Percentiles rank a stretch among this genome's conserved stretches.
phyloP scores from a whole-genome alignment of 2,888 invertebrate genomes.

The Anoncus sp. region DNA sequence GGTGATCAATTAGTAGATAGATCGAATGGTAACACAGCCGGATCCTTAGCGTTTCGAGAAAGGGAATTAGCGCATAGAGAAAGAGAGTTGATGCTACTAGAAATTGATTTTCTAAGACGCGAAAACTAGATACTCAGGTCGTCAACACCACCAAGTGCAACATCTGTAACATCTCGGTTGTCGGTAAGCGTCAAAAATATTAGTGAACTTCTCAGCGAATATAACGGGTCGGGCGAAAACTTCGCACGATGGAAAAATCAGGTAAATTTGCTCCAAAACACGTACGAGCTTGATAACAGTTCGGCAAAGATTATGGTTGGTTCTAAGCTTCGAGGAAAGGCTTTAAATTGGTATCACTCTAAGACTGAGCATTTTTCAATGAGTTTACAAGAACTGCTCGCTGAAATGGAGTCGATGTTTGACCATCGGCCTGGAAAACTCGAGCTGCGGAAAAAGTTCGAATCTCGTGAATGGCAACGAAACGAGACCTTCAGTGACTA shows the following conservation, averaged over 20 bases:
- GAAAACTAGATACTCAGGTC: slow-evolving; percentile 33
- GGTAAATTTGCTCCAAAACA: slow-evolving; percentile 41
- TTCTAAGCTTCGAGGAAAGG: slow-evolving; percentile 54
- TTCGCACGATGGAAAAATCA: slow-evolving; percentile 54
- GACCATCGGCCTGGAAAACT: slow-evolving; percentile 45
- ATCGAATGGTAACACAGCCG: too few relatives aligned
- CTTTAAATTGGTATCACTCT: slow-evolving; percentile 56
- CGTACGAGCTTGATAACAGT: slow-evolving; percentile 53
- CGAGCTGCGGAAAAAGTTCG: slow-evolving; percentile 53
- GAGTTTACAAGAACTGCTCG: slow-evolving; percentile 48
- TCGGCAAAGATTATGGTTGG: slow-evolving; percentile 46
- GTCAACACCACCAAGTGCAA: slow-evolving; percentile 13
- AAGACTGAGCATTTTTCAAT: slow-evolving; percentile 44
- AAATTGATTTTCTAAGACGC: slow-evolving; percentile 24
- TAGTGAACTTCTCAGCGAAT: slow-evolving; percentile 51
- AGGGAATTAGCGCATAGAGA: slow-evolving; percentile 8
- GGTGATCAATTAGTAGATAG: background rate
- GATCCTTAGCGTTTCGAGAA: background rate
- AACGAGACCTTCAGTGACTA: slow-evolving; percentile 59
- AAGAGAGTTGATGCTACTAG: slow-evolving; percentile 23
- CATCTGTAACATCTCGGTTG: slow-evolving; percentile 13
- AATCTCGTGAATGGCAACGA: slow-evolving; percentile 52
- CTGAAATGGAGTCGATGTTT: slow-evolving; percentile 56
- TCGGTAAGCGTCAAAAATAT: slow-evolving; percentile 48
- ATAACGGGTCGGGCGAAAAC: slow-evolving; percentile 45